phyloP scores from a whole-genome alignment of 2,888 invertebrate species.

The Thymelicus lineola region DNA sequence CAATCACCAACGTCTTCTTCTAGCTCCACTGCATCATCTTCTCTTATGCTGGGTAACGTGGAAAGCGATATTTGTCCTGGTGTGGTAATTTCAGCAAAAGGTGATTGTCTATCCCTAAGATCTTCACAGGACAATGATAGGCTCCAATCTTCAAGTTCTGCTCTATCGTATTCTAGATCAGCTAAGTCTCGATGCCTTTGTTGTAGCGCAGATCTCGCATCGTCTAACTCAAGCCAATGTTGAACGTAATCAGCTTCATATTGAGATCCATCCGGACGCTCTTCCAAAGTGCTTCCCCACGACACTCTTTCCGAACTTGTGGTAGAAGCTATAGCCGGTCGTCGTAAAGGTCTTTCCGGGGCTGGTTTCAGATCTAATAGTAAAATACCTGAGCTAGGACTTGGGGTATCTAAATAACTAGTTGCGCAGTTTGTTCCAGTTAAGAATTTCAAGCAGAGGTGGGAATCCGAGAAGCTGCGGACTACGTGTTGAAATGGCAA shows the following conservation, averaged over 20 bases:
- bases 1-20: conserved; percentile 91
- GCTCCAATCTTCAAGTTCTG: conserved; percentile 93
- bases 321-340: conserved; percentile 83
- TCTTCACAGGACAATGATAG: conserved; percentile 90
- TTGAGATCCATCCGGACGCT: conserved; percentile 84
- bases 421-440: conserved; percentile 84
- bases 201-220: conserved; percentile 88
- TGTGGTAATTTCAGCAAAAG: conserved; percentile 81
- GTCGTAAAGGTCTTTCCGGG: conserved; percentile 84
- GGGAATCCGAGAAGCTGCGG: conserved; percentile 90
- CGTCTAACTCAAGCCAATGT: conserved; percentile 90
- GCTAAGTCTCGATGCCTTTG: conserved; percentile 89
- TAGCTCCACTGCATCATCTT: conserved; percentile 89
- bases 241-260: conserved; percentile 91
- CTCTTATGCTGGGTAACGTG: conserved; percentile 89
- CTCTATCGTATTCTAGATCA: conserved; percentile 90
- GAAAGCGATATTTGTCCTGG: conserved; percentile 87
- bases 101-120: conserved; percentile 83
- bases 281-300: conserved; percentile 86
- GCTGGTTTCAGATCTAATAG: conserved; percentile 85
- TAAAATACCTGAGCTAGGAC: conserved; percentile 87
- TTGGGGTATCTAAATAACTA: conserved; percentile 83
- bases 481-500: conserved; percentile 90
- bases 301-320: conserved; percentile 81
- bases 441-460: conserved; percentile 89